These are phyloP conservation scores for Eremobia ochroleuca DNA, from an alignment of 2,888 invertebrate genomes.

Conservation along the genomic window DNA sequence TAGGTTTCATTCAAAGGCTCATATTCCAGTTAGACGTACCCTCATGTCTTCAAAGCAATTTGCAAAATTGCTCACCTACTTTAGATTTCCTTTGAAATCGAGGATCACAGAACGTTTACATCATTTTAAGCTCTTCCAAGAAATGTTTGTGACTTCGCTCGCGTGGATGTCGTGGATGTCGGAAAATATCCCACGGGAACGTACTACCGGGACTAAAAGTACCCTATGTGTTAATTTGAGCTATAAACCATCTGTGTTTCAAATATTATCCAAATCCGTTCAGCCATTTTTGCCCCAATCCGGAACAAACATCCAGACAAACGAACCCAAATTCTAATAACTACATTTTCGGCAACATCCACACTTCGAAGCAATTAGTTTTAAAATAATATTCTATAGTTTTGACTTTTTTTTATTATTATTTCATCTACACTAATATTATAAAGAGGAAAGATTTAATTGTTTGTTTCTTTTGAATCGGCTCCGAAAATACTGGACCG, in stretches of 20 bases:
- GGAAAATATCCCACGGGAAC: background rate
- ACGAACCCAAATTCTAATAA: too few relatives aligned
- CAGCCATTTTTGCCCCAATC: too few relatives aligned
- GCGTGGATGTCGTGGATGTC: background rate
- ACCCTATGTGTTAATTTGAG: too few relatives aligned
- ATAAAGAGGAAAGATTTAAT: too few relatives aligned
- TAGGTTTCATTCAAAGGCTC: slow-evolving; percentile 10
- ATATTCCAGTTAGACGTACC: background rate
- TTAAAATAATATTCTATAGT: background rate
- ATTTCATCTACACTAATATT: too few relatives aligned
- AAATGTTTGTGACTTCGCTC: too few relatives aligned
- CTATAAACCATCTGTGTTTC: too few relatives aligned
- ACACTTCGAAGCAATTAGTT: background rate
- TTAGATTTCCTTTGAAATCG: background rate
- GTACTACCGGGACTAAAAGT: background rate
- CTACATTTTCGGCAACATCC: too few relatives aligned
- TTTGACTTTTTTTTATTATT: background rate
- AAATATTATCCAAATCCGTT: too few relatives aligned
- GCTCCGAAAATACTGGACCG: too few relatives aligned
- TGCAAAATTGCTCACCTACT: slow-evolving; percentile 9
- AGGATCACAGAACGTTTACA: background rate
- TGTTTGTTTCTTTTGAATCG: too few relatives aligned
- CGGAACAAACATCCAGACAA: too few relatives aligned
- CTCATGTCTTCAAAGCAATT: slow-evolving; percentile 38
- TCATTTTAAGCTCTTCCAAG: background rate